Percentiles rank a stretch among this genome's conserved stretches.
Evolutionary conservation across 2,113 vertebrate genomes (phyloP).

Genomic region (Podiceps cristatus): DNA sequence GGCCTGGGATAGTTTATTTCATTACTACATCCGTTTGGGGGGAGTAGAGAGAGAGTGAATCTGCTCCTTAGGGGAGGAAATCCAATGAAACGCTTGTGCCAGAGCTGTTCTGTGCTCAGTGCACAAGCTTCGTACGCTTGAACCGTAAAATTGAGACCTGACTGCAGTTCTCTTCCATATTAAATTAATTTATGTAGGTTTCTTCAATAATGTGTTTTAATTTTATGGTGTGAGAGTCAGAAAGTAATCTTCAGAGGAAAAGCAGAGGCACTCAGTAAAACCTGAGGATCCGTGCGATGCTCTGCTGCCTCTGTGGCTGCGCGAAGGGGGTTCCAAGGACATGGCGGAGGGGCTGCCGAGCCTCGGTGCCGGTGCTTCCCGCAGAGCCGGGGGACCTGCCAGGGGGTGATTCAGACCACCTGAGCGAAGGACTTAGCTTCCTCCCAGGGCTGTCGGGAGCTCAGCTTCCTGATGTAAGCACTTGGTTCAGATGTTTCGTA

Average conservation of each 20-base stretch:
- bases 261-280: neutral
- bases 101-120: neutral
- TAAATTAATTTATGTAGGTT: neutral
- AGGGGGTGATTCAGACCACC: neutral
- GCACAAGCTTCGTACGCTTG: neutral
- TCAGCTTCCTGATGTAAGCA: neutral
- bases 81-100: neutral
- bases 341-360: accelerated
- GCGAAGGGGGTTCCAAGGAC: neutral
- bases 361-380: neutral
- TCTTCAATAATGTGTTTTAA: neutral
- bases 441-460: neutral
- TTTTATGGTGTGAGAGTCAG: neutral
- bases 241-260: neutral
- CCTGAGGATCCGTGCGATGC: neutral
- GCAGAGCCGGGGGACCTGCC: neutral
- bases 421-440: neutral
- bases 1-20: conserved; percentile 40
- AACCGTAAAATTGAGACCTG: neutral
- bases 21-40: conserved; percentile 45
- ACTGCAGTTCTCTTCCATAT: neutral
- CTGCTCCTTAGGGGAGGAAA: conserved; percentile 50
- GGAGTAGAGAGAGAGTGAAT: conserved; percentile 20
- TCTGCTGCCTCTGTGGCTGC: neutral
- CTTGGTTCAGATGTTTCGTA: neutral